phyloP scores from a whole-genome alignment of 2,888 invertebrate genomes.

The Arctia plantaginis region DNA sequence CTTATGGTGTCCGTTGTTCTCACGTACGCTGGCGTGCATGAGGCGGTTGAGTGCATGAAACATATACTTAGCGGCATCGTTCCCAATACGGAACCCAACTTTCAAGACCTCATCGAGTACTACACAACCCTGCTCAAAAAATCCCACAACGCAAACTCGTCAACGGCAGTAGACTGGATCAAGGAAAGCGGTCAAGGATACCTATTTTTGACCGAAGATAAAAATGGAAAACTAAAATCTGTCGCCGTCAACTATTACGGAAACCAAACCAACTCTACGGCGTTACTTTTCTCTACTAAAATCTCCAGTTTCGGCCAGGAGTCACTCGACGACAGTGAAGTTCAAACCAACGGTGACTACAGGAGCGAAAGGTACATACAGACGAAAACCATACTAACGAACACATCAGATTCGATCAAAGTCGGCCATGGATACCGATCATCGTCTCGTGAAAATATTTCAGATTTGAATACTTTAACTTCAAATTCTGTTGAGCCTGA shows the following conservation, averaged over 20 bases:
- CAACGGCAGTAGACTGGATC: constrained; percentile 68
- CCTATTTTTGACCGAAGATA: constrained; percentile 74
- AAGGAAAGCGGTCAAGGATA: constrained; percentile 79
- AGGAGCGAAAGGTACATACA: constrained; percentile 79
- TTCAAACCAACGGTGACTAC: constrained; percentile 76
- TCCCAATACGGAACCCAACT: constrained; percentile 75
- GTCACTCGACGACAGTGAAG: constrained; percentile 69
- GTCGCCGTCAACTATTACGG: constrained; percentile 80
- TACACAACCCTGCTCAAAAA: constrained; percentile 74
- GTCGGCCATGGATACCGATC: constrained; percentile 78
- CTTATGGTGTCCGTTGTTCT: constrained; percentile 91
- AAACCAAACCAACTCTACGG: constrained; percentile 73
- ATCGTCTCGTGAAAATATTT: constrained; percentile 76
- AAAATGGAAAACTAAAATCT: constrained; percentile 72
- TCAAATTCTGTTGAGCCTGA: constrained; percentile 61
- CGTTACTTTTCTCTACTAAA: constrained; percentile 83
- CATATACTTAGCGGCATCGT: constrained; percentile 81
- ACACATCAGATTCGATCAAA: constrained; percentile 77
- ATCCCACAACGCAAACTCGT: constrained; percentile 58
- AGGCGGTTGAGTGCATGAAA: constrained; percentile 87
- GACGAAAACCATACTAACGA: constrained; percentile 78
- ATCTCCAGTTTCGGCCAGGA: constrained; percentile 85
- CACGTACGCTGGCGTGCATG: constrained; percentile 91
- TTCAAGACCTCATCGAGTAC: constrained; percentile 75
- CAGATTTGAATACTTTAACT: constrained; percentile 73